Base-by-base conservation (phyloP, 1,140 invertebrate genomes). In the Drosophila lacertosa region DNA sequence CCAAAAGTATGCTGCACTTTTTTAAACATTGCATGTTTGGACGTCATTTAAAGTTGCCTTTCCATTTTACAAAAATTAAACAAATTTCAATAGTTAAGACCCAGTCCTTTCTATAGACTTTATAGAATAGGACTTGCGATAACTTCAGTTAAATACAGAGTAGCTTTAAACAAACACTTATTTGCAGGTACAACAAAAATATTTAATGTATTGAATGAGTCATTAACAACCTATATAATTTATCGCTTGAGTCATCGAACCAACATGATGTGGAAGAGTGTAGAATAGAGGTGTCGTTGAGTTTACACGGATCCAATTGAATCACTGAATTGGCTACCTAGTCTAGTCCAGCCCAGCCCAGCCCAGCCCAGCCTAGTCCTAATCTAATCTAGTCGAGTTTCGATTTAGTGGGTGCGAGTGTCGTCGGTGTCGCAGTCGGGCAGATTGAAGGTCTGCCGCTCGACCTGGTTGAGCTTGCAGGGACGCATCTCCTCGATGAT, bases 401-500 rank as follows among this genome's bases (percentile, higher is more conserved):
- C 4, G 16, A 0, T 40, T 29, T 22, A 54, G 20, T 54, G 18
- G 51, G 62, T 47, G 37, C 47, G 20, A 13, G 48, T 37, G 20
- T 65, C 33, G 3, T 55, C 16, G 2, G 39, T 4, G 13, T 24
- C 18, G 11, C 66, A 69, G 1, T 13, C 10, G 3, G 50, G 33
- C 7, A 82, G 44, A 29, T 69, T 72, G 7, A 82, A 75, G 16
- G 65, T 44, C 2, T 59, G 16, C 0, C 73, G 29, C 54, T 82
- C 79, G 0, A 37, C 16, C 2, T 58, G 29, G 10, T 57, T 63
- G 1, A 83, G 45, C 3, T 63, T 51, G 42, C 53, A 59, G 1
- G 67, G 32, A 1, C 64, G 73, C 6, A 83, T 11, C 5, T 77
- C 75, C 0, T 50, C 26, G 0, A 83, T 64, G 7, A 83, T 57